Conservation (phyloP, 92 coral and sea anemone species). For the Pocillopora grandis region DNA sequence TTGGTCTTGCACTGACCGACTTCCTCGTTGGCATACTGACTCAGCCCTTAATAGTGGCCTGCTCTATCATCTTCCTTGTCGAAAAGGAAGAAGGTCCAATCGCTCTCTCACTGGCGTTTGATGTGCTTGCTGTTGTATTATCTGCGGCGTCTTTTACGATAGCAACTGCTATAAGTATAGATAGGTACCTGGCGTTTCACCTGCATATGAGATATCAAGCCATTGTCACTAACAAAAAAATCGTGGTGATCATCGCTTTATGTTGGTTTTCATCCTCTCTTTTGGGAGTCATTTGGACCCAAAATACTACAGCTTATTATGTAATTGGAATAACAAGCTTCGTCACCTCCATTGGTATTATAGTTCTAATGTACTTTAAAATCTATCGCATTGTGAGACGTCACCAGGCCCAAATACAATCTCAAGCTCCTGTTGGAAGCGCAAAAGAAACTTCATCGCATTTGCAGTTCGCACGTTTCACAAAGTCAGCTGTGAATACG, state of each 20-base stretch:
- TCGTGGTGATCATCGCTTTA: background rate
- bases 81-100: background rate
- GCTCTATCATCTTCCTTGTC: background rate
- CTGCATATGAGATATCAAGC: conserved; percentile 42
- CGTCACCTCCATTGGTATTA: background rate
- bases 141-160: conserved; percentile 26
- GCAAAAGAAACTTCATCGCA: too few relatives aligned
- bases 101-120: conserved; percentile 10
- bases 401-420: too few relatives aligned
- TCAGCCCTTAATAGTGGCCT: conserved; percentile 30
- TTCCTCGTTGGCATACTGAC: conserved; percentile 15
- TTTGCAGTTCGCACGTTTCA: too few relatives aligned
- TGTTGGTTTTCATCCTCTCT: background rate
- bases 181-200: conserved; percentile 28
- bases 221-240: conserved; percentile 20
- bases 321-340: background rate
- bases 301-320: background rate
- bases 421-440: too few relatives aligned
- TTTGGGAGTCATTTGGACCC: conserved; percentile 10
- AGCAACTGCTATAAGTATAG: conserved; percentile 36
- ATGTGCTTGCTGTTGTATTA: conserved; percentile 14
- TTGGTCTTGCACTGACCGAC: conserved; percentile 40
- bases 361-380: conserved; percentile 18
- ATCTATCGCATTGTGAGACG: conserved; percentile 33
- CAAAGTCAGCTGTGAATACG: conserved; percentile 25